These are phyloP conservation scores for Cheilosia soror DNA, from an alignment of 2,888 invertebrate species.

Conservation along the genomic window DNA sequence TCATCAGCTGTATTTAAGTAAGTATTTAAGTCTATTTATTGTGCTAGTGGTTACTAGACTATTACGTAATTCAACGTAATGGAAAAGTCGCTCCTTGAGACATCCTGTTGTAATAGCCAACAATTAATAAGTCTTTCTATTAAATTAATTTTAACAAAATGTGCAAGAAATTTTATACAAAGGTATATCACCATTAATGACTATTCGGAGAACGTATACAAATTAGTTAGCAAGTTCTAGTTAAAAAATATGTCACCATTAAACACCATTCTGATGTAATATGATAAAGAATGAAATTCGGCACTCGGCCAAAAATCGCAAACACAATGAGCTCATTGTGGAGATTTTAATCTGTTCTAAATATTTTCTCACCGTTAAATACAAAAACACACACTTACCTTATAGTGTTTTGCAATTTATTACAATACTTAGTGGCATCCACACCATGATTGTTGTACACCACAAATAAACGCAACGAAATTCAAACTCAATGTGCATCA, in stretches of 20 bases:
- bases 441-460: constrained; percentile 53
- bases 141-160: no score
- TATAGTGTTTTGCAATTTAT: not conserved
- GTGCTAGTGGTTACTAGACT: no score
- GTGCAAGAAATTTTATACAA: no score
- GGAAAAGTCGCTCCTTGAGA: no score
- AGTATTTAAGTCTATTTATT: no score
- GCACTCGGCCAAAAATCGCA: not conserved
- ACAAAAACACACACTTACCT: not conserved
- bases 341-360: not conserved
- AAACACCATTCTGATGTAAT: not conserved
- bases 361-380: constrained; percentile 4
- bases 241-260: not conserved
- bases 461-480: constrained; percentile 41
- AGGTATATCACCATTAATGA: no score
- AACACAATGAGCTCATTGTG: not conserved
- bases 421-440: constrained; percentile 41
- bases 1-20: no score
- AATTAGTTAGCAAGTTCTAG: no score
- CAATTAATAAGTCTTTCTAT: no score
- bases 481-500: constrained; percentile 58
- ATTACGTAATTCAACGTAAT: no score
- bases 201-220: no score
- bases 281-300: not conserved
- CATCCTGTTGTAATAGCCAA: no score